These are phyloP conservation scores for Drosophila mimetica DNA, from an alignment of 2,888 invertebrate species.

Conservation along the genomic window DNA sequence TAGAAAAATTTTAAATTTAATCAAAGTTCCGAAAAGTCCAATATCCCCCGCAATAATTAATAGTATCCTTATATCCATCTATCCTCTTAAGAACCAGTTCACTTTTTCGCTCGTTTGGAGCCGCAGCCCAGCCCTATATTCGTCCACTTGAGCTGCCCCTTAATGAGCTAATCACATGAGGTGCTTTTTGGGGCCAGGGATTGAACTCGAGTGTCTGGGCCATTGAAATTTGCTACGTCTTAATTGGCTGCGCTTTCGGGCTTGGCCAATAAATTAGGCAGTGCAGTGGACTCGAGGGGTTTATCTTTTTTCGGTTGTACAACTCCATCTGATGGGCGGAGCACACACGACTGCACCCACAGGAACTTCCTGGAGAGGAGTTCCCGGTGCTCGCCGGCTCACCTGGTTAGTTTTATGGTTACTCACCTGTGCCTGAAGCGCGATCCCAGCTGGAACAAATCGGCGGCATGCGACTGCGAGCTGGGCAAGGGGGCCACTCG, in stretches of 20 bases:
- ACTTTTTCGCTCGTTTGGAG: slow-evolving; percentile 1
- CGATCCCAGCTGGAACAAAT: slow-evolving; percentile 91
- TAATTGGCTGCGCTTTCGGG: slow-evolving; percentile 68
- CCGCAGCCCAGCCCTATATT: slow-evolving; percentile 13
- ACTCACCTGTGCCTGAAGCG: slow-evolving; percentile 91
- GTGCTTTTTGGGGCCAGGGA: slow-evolving; percentile 50
- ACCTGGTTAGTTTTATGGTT: not conserved
- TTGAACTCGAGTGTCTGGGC: slow-evolving; percentile 56
- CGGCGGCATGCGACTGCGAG: slow-evolving; percentile 87
- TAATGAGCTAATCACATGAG: slow-evolving; percentile 78
- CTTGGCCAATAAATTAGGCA: slow-evolving; percentile 57
- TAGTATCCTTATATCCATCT: too few species aligned
- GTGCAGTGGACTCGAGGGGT: not conserved
- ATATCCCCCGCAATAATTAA: not conserved
- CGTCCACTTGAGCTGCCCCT: slow-evolving; percentile 43
- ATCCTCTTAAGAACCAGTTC: slow-evolving; percentile 25
- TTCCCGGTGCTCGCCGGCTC: not conserved
- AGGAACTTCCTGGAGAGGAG: slow-evolving; percentile 1
- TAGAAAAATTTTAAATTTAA: too few species aligned
- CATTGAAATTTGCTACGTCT: slow-evolving; percentile 63
- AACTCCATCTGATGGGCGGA: slow-evolving; percentile 55
- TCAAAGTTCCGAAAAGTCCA: too few species aligned
- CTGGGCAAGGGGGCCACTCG: slow-evolving; percentile 89
- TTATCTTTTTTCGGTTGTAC: slow-evolving; percentile 46
- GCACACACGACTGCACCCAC: slow-evolving; percentile 55